Conservation (phyloP, 2,888 invertebrate genomes). For the Cheilosia vulpina region DNA sequence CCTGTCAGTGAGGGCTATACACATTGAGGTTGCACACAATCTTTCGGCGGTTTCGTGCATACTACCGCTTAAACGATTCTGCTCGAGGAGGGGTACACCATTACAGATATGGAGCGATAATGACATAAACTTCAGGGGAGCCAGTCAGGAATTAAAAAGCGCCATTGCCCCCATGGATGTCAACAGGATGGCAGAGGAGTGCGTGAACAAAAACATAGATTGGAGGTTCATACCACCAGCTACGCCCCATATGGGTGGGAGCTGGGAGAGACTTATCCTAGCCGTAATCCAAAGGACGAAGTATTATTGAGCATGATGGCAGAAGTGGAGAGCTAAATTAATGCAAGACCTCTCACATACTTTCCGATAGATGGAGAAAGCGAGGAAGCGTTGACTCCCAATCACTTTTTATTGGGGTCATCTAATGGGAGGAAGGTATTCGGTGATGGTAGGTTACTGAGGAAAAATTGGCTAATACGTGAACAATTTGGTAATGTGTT, state of each 20-base stretch:
- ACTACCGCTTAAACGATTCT: slow-evolving; percentile 48
- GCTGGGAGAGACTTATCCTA: slow-evolving; percentile 12
- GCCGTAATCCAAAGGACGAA: slow-evolving; percentile 18
- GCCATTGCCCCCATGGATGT: neutral
- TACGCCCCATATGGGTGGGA: slow-evolving; percentile 21
- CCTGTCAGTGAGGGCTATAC: slow-evolving; percentile 53
- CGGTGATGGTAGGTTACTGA: neutral
- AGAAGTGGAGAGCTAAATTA: slow-evolving; percentile 18
- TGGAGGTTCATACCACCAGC: slow-evolving; percentile 38
- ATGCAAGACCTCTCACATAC: slow-evolving; percentile 11
- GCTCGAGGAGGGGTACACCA: slow-evolving; percentile 45
- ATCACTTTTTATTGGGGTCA: neutral
- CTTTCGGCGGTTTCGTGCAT: slow-evolving; percentile 59
- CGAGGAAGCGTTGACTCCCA: neutral
- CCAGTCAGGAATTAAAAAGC: slow-evolving; percentile 20
- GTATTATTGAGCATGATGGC: slow-evolving; percentile 26
- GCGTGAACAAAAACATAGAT: neutral
- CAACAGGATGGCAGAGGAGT: too few species aligned
- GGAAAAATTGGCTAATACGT: neutral
- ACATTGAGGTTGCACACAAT: slow-evolving; percentile 51
- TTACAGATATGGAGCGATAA: slow-evolving; percentile 58
- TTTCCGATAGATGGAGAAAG: neutral
- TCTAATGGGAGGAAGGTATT: neutral
- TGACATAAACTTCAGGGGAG: slow-evolving; percentile 65
- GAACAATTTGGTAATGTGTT: neutral